Evolutionary conservation across 2,888 invertebrate genomes (phyloP), one percentile per base, ranked within the genome.

Genomic region (Noctua fimbriata): DNA sequence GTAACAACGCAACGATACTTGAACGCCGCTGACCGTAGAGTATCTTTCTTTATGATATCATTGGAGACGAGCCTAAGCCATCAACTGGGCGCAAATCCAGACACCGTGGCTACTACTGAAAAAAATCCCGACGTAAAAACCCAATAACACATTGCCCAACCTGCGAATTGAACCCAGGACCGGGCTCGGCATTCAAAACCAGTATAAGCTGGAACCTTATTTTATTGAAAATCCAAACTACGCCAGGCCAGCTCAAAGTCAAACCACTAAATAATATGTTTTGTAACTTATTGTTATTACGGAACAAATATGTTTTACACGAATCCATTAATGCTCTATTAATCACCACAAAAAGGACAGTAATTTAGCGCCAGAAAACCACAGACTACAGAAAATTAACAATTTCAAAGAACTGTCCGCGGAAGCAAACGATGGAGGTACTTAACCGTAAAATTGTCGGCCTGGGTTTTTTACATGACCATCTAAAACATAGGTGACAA

Each of bases 351-450:
- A 75, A 75, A 36, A 36, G 2, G n/a, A 55, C 52, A 52, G n/a
- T 55, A 47, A 58, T 14, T 36, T 47, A 47, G 28, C 36, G 21
- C 36, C 28, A 32, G 12, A 16, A 28, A 60, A 84, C 76, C 73
- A 63, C 75, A 84, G 6, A 65, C 24, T 16, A 44, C 3, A 21
- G 44, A 21, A 63, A 71, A 32, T 69, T 32, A 66, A 66, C 2
- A 18, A 69, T n/a, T 84, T 81, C 84, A 69, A 66, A 69, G 81
- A 84, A 84, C 47, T 60, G 1, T 14, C 74, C 58, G 44, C 76
- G 81, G 74, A 84, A 81, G 24, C 9, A 2, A 18, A 69, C 69
- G 16, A 21, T 10, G 0, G 18, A 65, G 41, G 49, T 75, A 73
- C 16, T 69, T 75, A 1, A 47, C 41, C 58, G 41, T 36, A 55